A percentile compares a stretch with the other conserved stretches of the same genome.
These are phyloP conservation scores for Calameuta idolon DNA, from an alignment of 2,888 invertebrate species.

Conservation along the genomic window DNA sequence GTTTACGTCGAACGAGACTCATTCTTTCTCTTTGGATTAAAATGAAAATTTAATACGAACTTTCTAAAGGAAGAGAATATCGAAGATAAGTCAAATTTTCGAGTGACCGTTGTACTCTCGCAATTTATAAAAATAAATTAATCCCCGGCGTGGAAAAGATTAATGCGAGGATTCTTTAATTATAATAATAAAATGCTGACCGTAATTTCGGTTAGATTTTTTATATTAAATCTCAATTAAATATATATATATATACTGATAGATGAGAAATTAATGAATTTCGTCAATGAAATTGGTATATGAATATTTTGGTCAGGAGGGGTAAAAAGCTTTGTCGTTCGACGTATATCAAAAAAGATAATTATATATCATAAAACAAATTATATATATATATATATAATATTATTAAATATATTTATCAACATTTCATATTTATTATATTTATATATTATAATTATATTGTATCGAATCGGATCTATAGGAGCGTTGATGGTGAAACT, in stretches of 20 bases:
- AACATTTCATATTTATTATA: conserved; percentile 48
- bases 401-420: conserved; percentile 24
- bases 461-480: conserved; percentile 31
- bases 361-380: conserved; percentile 10
- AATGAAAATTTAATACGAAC: neutral
- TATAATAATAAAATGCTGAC: neutral
- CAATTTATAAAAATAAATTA: neutral
- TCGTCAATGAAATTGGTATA: neutral
- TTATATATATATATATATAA: conserved; percentile 10
- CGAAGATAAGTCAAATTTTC: neutral
- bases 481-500: conserved; percentile 38
- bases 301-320: neutral
- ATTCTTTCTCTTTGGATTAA: neutral
- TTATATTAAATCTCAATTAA: neutral
- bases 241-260: conserved; percentile 8
- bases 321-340: conserved; percentile 2
- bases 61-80: too few relatives aligned
- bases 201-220: neutral
- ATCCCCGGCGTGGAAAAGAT: neutral
- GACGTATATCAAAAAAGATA: neutral
- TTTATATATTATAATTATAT: conserved; percentile 47
- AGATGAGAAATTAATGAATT: neutral
- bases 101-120: too few relatives aligned
- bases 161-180: neutral
- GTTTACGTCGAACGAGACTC: neutral